Evolutionary conservation across 1,140 invertebrate species (phyloP), one percentile per base, ranked within the genome.

Genomic region (Diprion similis): DNA sequence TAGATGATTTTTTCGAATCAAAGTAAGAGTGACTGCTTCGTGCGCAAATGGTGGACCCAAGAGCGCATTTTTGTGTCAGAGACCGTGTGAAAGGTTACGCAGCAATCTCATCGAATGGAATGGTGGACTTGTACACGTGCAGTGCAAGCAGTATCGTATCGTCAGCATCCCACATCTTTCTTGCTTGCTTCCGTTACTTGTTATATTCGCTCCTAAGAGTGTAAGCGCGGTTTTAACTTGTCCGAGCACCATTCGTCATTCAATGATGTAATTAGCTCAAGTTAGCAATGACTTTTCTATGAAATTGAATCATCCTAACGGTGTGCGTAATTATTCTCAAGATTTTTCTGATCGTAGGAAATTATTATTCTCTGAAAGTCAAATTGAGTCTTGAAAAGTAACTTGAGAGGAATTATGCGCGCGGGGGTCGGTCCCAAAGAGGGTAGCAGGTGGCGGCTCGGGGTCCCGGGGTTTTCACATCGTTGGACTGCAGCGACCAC

Each of bases 31-130:
- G 51, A 9, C n/a, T 17, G 9, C 11, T 59, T 59, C 11, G 4
- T 59, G n/a, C 51, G 51, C 51, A 59, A 17, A 59, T 17, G 51
- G 11, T 15, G 51, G 51, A n/a, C n/a, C n/a, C n/a, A n/a, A n/a
- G n/a, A 37, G 51, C 51, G 6, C 51, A 59, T 59, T 59, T 59
- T 59, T 59, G 51, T 59, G 6, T 17, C 9, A 17, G n/a, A 59
- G 51, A 59, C 51, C 51, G 51, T 59, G 51, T 59, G 51, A 59
- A 59, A 59, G 51, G 51, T 59, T 59, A 59, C 9, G 51, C 24
- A 59, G 51, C 51, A 4, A 17, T 59, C 11, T 17, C 51, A 4
- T 59, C 51, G 51, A 37, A 37, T 37, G 24, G 24, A 37, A 37
- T 37, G n/a, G 51, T 8, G 11, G 51, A 59, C 11, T 59, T 13